phyloP scores from a whole-genome alignment of 2,113 vertebrate species.

The Protobothrops flavoviridis region DNA sequence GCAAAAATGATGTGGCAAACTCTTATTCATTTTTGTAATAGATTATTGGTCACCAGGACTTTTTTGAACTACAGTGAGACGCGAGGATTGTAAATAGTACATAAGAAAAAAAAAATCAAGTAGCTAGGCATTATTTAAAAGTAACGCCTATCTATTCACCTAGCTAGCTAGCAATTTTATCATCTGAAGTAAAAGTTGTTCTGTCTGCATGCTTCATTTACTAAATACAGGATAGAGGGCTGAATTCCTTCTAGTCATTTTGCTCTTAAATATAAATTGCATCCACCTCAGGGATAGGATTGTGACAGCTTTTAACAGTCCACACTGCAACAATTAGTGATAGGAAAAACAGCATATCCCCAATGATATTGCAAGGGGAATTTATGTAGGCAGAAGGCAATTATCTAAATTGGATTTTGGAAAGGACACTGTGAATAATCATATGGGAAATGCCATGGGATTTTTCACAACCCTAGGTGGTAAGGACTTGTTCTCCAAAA shows the following conservation, averaged over 20 bases:
- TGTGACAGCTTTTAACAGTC: conserved; percentile 57
- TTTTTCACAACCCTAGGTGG: conserved; percentile 65
- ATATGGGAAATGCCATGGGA: conserved; percentile 63
- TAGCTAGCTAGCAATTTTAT: conserved; percentile 10
- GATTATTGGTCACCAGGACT: not conserved
- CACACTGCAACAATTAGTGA: conserved; percentile 53
- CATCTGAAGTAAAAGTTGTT: conserved; percentile 16
- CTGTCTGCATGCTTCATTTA: not conserved
- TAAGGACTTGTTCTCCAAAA: conserved; percentile 61
- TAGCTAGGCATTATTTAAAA: not conserved
- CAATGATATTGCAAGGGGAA: conserved; percentile 51
- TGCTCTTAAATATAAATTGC: conserved; percentile 36
- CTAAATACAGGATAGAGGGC: conserved; percentile 27
- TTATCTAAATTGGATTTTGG: conserved; percentile 68
- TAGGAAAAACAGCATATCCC: conserved; percentile 56
- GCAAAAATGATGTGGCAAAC: not conserved
- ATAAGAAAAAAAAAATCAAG: not conserved
- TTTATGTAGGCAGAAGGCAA: conserved; percentile 65
- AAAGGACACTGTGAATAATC: conserved; percentile 67
- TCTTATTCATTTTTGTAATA: not conserved
- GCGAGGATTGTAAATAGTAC: not conserved
- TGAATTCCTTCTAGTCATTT: conserved; percentile 32
- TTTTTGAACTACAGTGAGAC: not conserved
- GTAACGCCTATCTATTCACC: not conserved
- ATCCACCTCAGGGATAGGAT: conserved; percentile 57